phyloP scores from a whole-genome alignment of 2,797 vertebrate species.

The Pachyuromys duprasi region DNA sequence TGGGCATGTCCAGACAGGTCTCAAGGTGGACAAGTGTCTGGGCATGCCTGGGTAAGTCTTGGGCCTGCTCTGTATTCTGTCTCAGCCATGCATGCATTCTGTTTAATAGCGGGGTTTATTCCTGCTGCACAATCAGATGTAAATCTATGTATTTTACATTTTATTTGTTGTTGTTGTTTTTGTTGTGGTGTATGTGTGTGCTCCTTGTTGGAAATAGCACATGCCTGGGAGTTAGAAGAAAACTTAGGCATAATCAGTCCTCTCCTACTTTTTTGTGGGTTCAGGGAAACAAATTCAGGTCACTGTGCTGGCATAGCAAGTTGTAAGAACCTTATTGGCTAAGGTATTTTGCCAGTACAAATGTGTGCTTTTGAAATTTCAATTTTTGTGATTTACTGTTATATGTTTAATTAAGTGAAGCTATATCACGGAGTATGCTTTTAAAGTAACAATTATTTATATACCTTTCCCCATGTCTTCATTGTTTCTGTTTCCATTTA shows the following conservation, averaged over 20 bases:
- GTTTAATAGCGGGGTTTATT: too few relatives aligned
- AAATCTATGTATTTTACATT: neutral
- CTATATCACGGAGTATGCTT: neutral
- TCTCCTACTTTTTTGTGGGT: neutral
- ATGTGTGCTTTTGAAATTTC: neutral
- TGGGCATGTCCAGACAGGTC: too few relatives aligned
- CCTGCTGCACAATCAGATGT: neutral
- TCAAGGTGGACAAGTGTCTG: too few relatives aligned
- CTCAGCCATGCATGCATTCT: neutral
- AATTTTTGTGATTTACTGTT: neutral
- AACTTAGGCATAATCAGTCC: neutral
- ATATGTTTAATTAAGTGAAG: neutral
- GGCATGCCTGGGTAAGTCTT: too few relatives aligned
- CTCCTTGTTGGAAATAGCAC: too few relatives aligned
- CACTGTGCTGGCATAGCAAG: too few relatives aligned
- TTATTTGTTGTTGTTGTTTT: neutral
- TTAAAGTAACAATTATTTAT: slow-evolving; percentile 14
- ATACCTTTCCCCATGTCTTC: neutral
- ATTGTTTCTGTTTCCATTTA: slow-evolving; percentile 22
- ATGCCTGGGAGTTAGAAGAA: neutral
- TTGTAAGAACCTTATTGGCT: neutral
- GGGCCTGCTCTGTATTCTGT: too few relatives aligned
- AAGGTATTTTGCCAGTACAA: neutral
- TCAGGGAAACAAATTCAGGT: neutral
- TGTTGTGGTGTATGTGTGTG: neutral